Conservation (phyloP, 1,140 invertebrate genomes). For the Formica selysi region DNA sequence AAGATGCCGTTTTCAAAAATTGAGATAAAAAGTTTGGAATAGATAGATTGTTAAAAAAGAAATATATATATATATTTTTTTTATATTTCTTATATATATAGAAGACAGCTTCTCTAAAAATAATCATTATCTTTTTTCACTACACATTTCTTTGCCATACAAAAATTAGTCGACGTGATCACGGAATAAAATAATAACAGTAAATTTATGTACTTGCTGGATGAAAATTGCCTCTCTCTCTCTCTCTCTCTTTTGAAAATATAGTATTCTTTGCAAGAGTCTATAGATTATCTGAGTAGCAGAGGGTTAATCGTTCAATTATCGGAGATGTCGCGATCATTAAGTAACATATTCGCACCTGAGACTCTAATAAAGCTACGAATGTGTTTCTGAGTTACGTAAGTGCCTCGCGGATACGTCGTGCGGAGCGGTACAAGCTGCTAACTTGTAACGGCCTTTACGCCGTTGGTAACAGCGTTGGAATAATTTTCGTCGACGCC, state of each 20-base stretch:
- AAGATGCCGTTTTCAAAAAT: neutral
- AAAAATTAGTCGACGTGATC: neutral
- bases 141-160: neutral
- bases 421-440: slow-evolving; percentile 10
- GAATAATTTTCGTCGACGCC: slow-evolving; percentile 65
- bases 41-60: neutral
- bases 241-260: too few species aligned
- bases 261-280: neutral
- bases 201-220: neutral
- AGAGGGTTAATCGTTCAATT: slow-evolving; percentile 24
- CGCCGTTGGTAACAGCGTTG: slow-evolving; percentile 37
- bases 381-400: slow-evolving; percentile 44
- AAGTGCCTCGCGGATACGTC: slow-evolving; percentile 26
- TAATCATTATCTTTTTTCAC: neutral
- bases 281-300: neutral
- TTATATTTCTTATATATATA: too few species aligned
- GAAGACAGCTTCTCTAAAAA: neutral
- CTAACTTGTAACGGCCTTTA: slow-evolving; percentile 19
- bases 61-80: neutral
- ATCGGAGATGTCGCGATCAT: slow-evolving; percentile 2
- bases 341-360: slow-evolving; percentile 13
- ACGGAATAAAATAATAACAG: neutral
- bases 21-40: neutral
- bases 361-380: slow-evolving; percentile 34
- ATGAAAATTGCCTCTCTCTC: neutral